Conservation (phyloP, 2,113 vertebrate species). For the Thalassarche chlororhynchos region DNA sequence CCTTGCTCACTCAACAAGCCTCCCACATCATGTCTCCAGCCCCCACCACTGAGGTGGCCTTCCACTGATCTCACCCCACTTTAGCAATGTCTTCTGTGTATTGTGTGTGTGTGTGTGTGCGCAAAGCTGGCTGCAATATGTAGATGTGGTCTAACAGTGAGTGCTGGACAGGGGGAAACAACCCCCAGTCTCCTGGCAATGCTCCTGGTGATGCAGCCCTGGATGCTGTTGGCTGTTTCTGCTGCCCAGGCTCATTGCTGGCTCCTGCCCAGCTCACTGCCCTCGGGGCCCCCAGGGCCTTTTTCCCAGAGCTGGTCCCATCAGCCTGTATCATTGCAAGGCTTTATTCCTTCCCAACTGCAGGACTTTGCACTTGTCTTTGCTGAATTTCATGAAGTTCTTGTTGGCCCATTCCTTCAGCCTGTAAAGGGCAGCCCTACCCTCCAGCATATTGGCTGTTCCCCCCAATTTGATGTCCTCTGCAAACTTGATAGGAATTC, state of each 20-base stretch:
- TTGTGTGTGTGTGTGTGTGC: background rate
- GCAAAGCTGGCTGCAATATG: background rate
- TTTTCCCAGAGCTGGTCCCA: background rate
- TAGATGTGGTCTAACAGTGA: background rate
- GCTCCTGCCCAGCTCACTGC: background rate
- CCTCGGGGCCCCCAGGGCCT: fast-evolving
- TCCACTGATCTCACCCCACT: background rate
- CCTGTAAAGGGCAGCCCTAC: background rate
- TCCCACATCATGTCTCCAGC: background rate
- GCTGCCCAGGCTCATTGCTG: background rate
- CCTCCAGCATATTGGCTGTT: background rate
- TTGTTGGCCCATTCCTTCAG: background rate
- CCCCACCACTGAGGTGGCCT: fast-evolving
- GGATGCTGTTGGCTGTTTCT: background rate
- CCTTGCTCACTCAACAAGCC: background rate
- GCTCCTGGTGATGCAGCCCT: background rate
- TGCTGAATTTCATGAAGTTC: background rate
- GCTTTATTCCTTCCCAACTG: background rate
- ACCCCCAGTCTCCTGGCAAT: background rate
- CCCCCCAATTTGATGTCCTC: background rate
- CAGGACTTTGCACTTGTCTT: background rate
- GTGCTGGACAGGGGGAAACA: background rate
- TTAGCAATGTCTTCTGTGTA: background rate
- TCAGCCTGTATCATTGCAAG: background rate
- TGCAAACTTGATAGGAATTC: background rate